A percentile compares a stretch with the other conserved stretches of the same genome.
Conservation (phyloP, 1,140 invertebrate genomes). For the Globodera rostochiensis region DNA sequence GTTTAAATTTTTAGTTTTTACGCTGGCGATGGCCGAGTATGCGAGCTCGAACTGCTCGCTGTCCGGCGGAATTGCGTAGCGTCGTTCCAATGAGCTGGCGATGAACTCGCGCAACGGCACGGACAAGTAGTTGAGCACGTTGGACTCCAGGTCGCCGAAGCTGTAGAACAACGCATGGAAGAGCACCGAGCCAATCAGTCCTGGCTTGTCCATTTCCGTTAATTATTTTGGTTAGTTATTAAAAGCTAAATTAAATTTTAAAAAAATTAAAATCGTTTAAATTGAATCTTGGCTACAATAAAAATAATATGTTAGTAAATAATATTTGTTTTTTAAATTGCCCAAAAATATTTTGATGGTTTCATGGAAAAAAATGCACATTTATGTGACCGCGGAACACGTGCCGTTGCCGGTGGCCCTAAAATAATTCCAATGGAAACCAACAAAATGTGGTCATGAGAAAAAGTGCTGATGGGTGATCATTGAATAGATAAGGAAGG, state of each 20-base stretch:
- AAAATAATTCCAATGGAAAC: not conserved
- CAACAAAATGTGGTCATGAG: not conserved
- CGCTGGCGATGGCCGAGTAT: not conserved
- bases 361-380: too few species aligned
- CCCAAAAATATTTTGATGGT: too few species aligned
- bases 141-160: conserved; percentile 20
- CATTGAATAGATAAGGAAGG: too few species aligned
- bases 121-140: conserved; percentile 22
- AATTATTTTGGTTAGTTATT: not conserved
- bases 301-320: too few species aligned
- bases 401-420: not conserved
- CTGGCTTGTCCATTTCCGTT: conserved; percentile 1
- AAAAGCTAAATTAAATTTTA: too few species aligned
- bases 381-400: too few species aligned
- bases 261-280: too few species aligned
- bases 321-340: too few species aligned
- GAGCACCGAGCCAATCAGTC: conserved; percentile 12
- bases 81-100: conserved; percentile 5
- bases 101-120: conserved; percentile 24
- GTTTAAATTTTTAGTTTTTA: not conserved
- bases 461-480: not conserved
- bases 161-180: conserved; percentile 20
- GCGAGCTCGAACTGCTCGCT: conserved; percentile 16
- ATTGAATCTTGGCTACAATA: too few species aligned
- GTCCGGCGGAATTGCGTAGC: conserved; percentile 3